phyloP scores from a whole-genome alignment of 1,140 invertebrate species.

The Temnothorax nylanderi region DNA sequence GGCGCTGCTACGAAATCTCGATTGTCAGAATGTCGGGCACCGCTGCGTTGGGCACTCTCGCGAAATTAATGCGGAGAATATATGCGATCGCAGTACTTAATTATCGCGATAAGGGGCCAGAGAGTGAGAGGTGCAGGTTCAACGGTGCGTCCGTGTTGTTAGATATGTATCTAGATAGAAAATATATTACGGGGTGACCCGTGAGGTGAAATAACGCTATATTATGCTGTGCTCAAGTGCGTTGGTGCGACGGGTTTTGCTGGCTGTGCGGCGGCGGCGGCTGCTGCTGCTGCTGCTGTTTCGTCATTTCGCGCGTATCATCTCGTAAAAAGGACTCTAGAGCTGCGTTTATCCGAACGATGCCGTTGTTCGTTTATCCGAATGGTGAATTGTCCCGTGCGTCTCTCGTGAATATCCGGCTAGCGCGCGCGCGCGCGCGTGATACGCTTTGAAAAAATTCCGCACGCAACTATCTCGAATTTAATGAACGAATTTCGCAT shows the following conservation, averaged over 20 bases:
- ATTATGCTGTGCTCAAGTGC: constrained; percentile 76
- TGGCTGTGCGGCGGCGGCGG: constrained; percentile 67
- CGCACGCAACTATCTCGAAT: constrained; percentile 4
- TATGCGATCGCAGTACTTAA: constrained; percentile 59
- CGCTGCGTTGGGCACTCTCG: constrained; percentile 32
- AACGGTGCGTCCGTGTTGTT: constrained; percentile 64
- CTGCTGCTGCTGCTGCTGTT: constrained; percentile 65
- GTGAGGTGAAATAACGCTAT: constrained; percentile 56
- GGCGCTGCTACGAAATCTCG: neutral
- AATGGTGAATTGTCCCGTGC: constrained; percentile 28
- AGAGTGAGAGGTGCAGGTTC: constrained; percentile 62
- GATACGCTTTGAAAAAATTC: constrained; percentile 17
- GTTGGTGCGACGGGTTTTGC: constrained; percentile 69
- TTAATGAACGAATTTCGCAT: constrained; percentile 30
- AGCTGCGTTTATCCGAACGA: constrained; percentile 59
- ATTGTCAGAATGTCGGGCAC: neutral
- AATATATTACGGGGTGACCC: constrained; percentile 56
- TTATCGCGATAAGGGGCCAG: constrained; percentile 49
- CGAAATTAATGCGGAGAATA: constrained; percentile 38
- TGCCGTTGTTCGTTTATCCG: constrained; percentile 10
- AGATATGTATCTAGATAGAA: constrained; percentile 69
- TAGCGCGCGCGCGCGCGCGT: no score
- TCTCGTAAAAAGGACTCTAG: constrained; percentile 56
- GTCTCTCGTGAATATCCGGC: constrained; percentile 11
- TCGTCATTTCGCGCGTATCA: constrained; percentile 49